These are phyloP conservation scores for Dicyema japonicum DNA, from an alignment of 1,140 invertebrate genomes.

Conservation along the genomic window DNA sequence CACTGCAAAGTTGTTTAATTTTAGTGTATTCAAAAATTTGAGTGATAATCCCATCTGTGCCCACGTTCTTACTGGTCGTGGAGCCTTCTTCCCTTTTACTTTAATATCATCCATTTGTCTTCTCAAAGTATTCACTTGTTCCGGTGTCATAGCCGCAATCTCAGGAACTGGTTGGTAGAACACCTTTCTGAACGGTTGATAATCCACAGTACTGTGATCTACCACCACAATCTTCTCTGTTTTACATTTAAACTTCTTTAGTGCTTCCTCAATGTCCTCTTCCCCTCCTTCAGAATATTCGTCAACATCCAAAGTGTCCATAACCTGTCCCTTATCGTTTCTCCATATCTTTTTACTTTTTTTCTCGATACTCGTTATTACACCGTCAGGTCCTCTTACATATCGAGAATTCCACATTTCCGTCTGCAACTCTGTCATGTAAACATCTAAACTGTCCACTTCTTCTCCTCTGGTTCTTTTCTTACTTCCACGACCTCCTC, in stretches of 20 bases:
- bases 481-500: too few relatives aligned
- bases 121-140: conserved; percentile 34
- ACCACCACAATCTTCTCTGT: conserved; percentile 24
- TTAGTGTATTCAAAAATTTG: conserved; percentile 67
- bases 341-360: conserved; percentile 2
- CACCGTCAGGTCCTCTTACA: too few relatives aligned
- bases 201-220: conserved; percentile 26
- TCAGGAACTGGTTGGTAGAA: conserved; percentile 81
- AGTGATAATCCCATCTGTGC: conserved; percentile 87
- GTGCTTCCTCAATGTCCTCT: conserved; percentile 38
- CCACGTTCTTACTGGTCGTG: conserved; percentile 78
- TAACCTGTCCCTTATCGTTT: conserved; percentile 4
- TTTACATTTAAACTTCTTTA: neutral
- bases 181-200: conserved; percentile 57
- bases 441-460: too few relatives aligned
- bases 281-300: conserved; percentile 28
- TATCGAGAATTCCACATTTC: too few relatives aligned
- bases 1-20: conserved; percentile 63
- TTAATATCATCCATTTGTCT: conserved; percentile 30
- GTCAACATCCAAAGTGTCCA: conserved; percentile 1
- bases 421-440: too few relatives aligned
- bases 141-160: conserved; percentile 49
- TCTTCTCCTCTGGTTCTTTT: too few relatives aligned
- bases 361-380: too few relatives aligned
- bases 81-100: conserved; percentile 41